Conservation (phyloP, 2,888 invertebrate genomes). For the Copidosoma aretas region DNA sequence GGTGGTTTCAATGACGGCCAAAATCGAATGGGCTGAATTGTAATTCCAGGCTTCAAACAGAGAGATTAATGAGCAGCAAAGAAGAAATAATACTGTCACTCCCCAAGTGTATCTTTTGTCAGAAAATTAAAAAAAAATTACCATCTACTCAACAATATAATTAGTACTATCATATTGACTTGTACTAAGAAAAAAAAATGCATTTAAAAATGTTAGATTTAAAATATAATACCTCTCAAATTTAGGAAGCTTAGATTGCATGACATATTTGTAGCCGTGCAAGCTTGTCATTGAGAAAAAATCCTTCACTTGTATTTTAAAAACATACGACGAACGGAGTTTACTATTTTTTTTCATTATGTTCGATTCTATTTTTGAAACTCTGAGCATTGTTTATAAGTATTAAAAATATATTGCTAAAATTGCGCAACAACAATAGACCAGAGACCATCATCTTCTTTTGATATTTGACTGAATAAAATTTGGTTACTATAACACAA, state of each 20-base stretch:
- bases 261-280: neutral
- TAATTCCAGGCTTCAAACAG: conserved; percentile 69
- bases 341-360: too few species aligned
- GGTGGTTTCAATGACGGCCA: conserved; percentile 70
- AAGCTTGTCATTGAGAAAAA: neutral
- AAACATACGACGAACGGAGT: neutral
- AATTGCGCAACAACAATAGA: too few species aligned
- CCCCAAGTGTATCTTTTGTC: conserved; percentile 68
- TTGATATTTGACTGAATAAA: too few species aligned
- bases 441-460: too few species aligned
- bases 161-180: too few species aligned
- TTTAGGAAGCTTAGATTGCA: neutral
- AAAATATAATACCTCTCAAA: neutral
- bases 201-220: too few species aligned
- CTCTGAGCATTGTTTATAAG: too few species aligned
- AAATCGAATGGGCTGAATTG: conserved; percentile 69
- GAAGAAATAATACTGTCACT: conserved; percentile 65
- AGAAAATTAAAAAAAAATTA: neutral
- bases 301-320: neutral
- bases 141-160: too few species aligned
- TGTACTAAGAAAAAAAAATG: too few species aligned
- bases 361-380: too few species aligned
- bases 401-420: too few species aligned
- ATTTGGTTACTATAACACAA: too few species aligned
- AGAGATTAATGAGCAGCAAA: conserved; percentile 66